phyloP scores from a whole-genome alignment of 2,113 vertebrate genomes.

The Ameiurus melas region DNA sequence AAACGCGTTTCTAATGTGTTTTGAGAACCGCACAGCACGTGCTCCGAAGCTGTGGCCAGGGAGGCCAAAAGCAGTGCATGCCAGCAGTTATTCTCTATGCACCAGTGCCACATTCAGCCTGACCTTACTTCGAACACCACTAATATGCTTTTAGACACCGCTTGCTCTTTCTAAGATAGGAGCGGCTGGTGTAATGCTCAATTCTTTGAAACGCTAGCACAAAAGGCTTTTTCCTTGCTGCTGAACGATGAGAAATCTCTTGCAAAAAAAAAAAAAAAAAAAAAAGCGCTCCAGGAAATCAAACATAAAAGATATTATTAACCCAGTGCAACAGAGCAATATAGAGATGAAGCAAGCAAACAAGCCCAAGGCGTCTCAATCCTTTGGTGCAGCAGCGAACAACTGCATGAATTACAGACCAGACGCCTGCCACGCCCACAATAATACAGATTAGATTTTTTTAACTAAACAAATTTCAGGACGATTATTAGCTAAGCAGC shows the following conservation, averaged over 20 bases:
- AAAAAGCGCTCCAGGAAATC: background rate
- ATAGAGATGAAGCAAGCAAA: background rate
- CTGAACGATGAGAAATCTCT: background rate
- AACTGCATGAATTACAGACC: background rate
- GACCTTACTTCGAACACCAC: constrained; percentile 1
- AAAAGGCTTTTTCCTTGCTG: background rate
- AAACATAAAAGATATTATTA: background rate
- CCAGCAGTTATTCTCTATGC: background rate
- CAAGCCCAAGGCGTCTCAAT: background rate
- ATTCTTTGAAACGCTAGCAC: background rate
- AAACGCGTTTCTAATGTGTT: background rate
- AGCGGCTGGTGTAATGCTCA: background rate
- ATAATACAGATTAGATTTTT: background rate
- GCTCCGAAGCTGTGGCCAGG: constrained; percentile 45
- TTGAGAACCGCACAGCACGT: constrained; percentile 24
- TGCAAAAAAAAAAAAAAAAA: too few species aligned
- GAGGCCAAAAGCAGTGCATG: constrained; percentile 42
- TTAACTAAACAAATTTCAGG: background rate
- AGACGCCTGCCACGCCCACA: background rate
- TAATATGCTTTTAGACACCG: background rate
- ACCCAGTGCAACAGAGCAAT: background rate
- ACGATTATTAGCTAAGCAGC: background rate
- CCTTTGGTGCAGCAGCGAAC: background rate
- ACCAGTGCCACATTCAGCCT: constrained; percentile 5
- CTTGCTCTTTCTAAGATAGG: constrained; percentile 11